Evolutionary conservation across 2,888 invertebrate genomes (phyloP), one percentile per base, ranked within the genome.

Genomic region (Dioctria linearis): DNA sequence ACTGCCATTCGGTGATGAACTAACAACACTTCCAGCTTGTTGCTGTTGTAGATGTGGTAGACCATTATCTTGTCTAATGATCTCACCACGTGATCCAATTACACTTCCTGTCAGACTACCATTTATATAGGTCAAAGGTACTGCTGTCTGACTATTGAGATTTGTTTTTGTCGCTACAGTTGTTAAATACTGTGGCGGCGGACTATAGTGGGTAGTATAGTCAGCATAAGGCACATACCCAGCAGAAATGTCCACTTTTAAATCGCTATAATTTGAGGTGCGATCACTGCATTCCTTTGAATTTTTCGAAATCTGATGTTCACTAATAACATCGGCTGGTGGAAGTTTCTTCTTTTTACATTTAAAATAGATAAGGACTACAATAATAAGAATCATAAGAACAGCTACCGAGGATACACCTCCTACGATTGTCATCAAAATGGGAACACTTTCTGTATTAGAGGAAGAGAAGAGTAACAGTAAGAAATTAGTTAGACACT

Each of bases 211-310:
- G 49, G 96, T 92, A 5, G 94, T 93, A 87, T 96, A 97, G 88
- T 97, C 96, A 69, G 95, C 95, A 88, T 96, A 97, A 0, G 96
- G 95, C 81, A 88, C 88, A 83, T 88, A 87, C 65, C 89, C 88
- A 4, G 96, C 96, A 81, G 96, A 91, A 83, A 97, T 91, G 89
- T 97, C 97, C 83, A 96, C 91, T 89, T 97, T 97, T 87, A 97
- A 90, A 90, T 97, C 97, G 84, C 97, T 97, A 85, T 97, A 96
- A 87, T 96, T 96, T 75, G 97, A 97, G 85, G 96, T 96, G 84
- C 96, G 92, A 88, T 97, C 97, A 81, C 96, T 96, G 87, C 95
- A 94, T 82, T 89, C 89, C 5, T 86, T 88, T 42, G 82, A 82
- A 78, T 82, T 80, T 11, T 82, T 82, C 39, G 82, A 80, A 46